Conservation (phyloP, 1,140 invertebrate genomes). For the Drosophila sp. region DNA sequence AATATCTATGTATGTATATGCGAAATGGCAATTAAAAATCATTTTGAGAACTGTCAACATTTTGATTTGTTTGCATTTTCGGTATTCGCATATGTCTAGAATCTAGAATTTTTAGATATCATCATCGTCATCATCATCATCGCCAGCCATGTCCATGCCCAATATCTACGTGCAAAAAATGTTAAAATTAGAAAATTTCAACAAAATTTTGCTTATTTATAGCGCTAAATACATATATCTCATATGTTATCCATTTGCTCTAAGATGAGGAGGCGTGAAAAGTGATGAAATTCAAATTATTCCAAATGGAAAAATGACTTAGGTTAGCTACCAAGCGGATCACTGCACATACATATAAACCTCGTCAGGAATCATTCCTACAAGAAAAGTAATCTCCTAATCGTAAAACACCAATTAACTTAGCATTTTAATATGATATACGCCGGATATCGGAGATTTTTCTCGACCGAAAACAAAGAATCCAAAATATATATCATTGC, state of each 20-base stretch:
- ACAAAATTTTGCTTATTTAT: conserved; percentile 54
- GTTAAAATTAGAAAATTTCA: conserved; percentile 62
- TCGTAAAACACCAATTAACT: too few relatives aligned
- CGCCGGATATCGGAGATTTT: too few relatives aligned
- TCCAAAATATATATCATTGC: too few relatives aligned
- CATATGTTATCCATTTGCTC: conserved; percentile 52
- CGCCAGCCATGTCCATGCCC: conserved; percentile 21
- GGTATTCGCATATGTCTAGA: conserved; percentile 67
- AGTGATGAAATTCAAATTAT: conserved; percentile 2
- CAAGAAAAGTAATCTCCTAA: too few relatives aligned
- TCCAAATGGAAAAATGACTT: neutral
- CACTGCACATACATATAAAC: neutral
- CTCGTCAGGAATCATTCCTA: too few relatives aligned
- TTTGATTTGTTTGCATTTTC: conserved; percentile 71
- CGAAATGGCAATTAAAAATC: conserved; percentile 60
- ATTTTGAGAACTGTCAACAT: conserved; percentile 47
- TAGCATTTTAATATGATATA: too few relatives aligned
- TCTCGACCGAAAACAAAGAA: too few relatives aligned
- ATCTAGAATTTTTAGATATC: conserved; percentile 24
- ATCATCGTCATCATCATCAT: conserved; percentile 32
- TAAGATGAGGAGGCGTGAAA: conserved; percentile 21
- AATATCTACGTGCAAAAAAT: conserved; percentile 65
- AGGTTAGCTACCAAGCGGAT: neutral
- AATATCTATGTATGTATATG: conserved; percentile 19
- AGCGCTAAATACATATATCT: conserved; percentile 36